These are phyloP conservation scores for Apamea epomidion DNA, from an alignment of 2,888 invertebrate genomes.

Conservation along the genomic window DNA sequence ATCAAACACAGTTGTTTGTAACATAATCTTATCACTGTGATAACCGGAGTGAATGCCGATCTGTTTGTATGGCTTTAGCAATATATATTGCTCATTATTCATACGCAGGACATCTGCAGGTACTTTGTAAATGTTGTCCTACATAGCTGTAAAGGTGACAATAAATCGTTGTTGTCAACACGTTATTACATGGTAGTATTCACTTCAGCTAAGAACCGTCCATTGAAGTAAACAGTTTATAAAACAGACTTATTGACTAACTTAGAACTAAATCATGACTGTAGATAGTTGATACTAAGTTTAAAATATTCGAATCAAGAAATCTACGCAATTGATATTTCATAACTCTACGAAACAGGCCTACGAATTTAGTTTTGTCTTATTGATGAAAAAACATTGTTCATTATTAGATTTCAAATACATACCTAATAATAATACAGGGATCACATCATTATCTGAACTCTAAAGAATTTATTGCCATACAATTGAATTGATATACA, in stretches of 20 bases:
- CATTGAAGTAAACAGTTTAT: background rate
- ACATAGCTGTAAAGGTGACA: constrained; percentile 1
- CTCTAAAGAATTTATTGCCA: constrained; percentile 51
- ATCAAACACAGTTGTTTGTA: constrained; percentile 25
- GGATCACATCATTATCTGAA: constrained; percentile 52
- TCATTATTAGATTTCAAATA: constrained; percentile 23
- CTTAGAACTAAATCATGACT: background rate
- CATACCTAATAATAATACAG: constrained; percentile 16
- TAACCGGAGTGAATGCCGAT: constrained; percentile 46
- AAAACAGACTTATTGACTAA: background rate
- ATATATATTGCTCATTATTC: constrained; percentile 28
- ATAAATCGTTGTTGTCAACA: constrained; percentile 16
- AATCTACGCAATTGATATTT: constrained; percentile 13
- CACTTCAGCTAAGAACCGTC: background rate
- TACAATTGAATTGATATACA: constrained; percentile 47
- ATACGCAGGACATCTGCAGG: background rate
- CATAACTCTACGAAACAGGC: background rate
- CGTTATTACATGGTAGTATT: background rate
- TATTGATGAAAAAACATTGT: constrained; percentile 5
- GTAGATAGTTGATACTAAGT: background rate
- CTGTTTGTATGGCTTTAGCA: constrained; percentile 35
- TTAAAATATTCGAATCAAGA: background rate
- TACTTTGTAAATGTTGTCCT: constrained; percentile 23
- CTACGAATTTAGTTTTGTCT: background rate
- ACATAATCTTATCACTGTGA: constrained; percentile 61